Evolutionary conservation across 2,113 vertebrate genomes (phyloP), one percentile per base, ranked within the genome.

Genomic region (Melierax canorus): DNA sequence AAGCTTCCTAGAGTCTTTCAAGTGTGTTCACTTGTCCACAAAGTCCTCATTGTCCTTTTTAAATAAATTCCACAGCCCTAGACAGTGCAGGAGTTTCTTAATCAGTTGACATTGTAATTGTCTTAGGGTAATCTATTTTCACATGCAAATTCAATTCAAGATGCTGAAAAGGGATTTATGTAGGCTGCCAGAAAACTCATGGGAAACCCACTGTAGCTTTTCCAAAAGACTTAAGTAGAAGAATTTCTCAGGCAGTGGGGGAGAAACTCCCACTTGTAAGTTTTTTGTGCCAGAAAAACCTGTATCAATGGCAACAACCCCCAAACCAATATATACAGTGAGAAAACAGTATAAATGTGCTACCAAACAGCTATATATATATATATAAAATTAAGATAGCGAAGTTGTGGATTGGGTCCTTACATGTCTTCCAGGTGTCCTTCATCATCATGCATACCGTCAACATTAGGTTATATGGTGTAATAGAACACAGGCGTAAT

Each of bases 111-210:
- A 67, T 94, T 92, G 68, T 66, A 72, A 71, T 94, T 97, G 88
- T 97, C 5, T 75, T 84, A 24, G 83, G 36, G 53, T 97, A 94
- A 91, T 87, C 34, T 94, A 46, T 75, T 97, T 97, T 97, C 90
- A 91, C 68, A 94, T 94, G 82, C 92, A 96, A 96, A 96, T 96
- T 72, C 34, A 39, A 15, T 90, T 88, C 27, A 77, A 84, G 53
- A 78, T 92, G 72, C 69, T 96, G 82, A 76, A 93, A 95, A 97
- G 64, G 19, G 62, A 88, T 92, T 64, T 45, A 38, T 94, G 94
- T 71, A 93, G 91, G 72, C 45, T 96, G 88, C 67, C 89, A 95
- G 76, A 79, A 92, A 88, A 95, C 75, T 94, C 84, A 74, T 94
- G 95, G 95, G 94, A 96, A 97, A 90, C 69, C 85, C 46, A 89